Base-by-base conservation (phyloP, 2,113 vertebrate genomes). In the Ginglymostoma cirratum region DNA sequence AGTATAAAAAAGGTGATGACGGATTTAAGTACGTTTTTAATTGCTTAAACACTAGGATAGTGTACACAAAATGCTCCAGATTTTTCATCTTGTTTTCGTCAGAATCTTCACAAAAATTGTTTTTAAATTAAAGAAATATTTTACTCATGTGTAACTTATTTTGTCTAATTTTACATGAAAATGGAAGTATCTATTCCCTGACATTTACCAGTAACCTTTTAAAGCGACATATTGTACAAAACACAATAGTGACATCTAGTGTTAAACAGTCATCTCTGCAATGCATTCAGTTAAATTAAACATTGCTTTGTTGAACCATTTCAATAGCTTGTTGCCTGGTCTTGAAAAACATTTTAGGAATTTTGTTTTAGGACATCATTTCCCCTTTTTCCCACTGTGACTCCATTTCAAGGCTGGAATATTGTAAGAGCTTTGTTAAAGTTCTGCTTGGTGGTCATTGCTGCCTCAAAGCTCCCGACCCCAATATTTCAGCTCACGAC, bases 181-280 rank as follows among this genome's bases (percentile, higher is more conserved):
- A 66, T 65, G 55, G 38, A 3, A 83, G 80, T 21, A 42, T 14
- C 21, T 83, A 38, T 90, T 34, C 27, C 24, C 30, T 61, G 30
- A 61, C 80, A 42, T 45, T 83, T 83, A 83, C 48, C 24, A 12
- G 55, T 61, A 61, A 61, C 7, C 55, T 61, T 61, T 61, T 61
- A 61, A 61, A 61, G 55, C 12, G 55, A 61, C 55, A 48, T 52
- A 5, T 4, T 89, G 48, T 89, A n/a, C 55, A 92, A 92, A n/a
- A 30, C 34, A 38, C 89, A 92, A 92, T n/a, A 92, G 89, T 92
- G 89, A 66, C 89, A 92, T 92, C 89, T 92, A 66, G 55, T 92
- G 89, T 66, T 66, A 38, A 61, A n/a, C 14, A 61, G 34, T 17
- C 61, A 92, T 92, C 55, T 90, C 6, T 48, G 24, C 23, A 87